Conservation (phyloP, 2,113 vertebrate species). For the Muntiacus reevesi region DNA sequence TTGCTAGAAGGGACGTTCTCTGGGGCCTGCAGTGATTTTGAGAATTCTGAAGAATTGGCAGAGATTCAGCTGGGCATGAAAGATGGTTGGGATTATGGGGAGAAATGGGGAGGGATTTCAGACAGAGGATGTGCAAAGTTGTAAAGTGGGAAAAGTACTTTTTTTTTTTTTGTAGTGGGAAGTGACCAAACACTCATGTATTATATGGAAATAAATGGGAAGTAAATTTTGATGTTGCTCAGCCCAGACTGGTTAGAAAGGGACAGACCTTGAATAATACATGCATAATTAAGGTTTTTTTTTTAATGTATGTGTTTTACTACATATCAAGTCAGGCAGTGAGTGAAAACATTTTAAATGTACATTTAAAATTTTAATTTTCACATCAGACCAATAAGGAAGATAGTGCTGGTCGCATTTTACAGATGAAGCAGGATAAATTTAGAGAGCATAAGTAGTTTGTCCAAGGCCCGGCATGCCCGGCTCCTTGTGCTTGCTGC, state of each 20-base stretch:
- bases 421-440: neutral
- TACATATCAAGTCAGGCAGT: neutral
- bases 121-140: neutral
- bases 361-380: neutral
- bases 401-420: neutral
- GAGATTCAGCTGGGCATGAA: neutral
- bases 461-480: neutral
- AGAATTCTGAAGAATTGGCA: neutral
- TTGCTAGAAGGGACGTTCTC: slow-evolving; percentile 12
- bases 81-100: neutral
- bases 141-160: neutral
- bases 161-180: neutral
- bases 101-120: neutral
- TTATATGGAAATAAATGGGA: neutral
- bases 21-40: neutral
- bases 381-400: neutral
- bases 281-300: neutral
- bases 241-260: neutral
- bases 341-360: neutral
- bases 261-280: neutral
- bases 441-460: neutral
- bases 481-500: neutral
- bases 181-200: neutral
- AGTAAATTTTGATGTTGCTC: neutral
- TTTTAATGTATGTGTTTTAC: neutral